Evolutionary conservation across 2,888 invertebrate genomes (phyloP), one percentile per base, ranked within the genome.

Genomic region (Drosophila ezoana): DNA sequence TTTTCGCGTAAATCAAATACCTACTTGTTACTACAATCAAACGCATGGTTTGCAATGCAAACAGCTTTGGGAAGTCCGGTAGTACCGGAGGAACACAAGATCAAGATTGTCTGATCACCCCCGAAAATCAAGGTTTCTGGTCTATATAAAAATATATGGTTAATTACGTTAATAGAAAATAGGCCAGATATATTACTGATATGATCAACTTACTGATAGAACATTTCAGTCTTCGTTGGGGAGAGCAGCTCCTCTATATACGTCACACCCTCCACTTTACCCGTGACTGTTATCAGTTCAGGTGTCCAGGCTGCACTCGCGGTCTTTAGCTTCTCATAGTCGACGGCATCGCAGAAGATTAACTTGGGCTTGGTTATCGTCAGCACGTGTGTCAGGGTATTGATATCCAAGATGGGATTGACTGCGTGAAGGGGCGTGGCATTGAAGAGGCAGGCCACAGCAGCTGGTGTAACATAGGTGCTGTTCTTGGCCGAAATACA

Each of bases 21-120:
- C 45, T 45, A 64, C 63, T 41, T 2, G 28, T 11, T 33, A 3
- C n/a, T 18, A 43, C 5, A 20, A 20, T 16, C 16, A 13, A 73
- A 28, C 18, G 53, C 35, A 4, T 66, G 49, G 32, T 77, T 74
- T 0, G 74, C 70, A 6, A 81, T 44, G 23, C 66, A 69, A 35
- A 84, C 78, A 14, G 79, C 80, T 53, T 89, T 89, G 1, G 82
- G 78, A 13, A 72, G 10, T 8, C 87, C 87, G 0, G 80, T 86
- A 6, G 86, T 79, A 4, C 89, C 89, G 6, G 84, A 82, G 5
- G 87, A 83, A 35, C 81, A 80, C 1, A 85, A 23, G 51, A 89
- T 82, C 0, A 71, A 70, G 4, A 75, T 56, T 3, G 72, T 65
- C 40, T 80, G 76, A 44, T 70, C 69, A 3, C 61, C 66, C 20